Percentiles rank a stretch among this genome's conserved stretches.
phyloP scores from a whole-genome alignment of 2,113 vertebrate genomes.

The Myotis davidii region DNA sequence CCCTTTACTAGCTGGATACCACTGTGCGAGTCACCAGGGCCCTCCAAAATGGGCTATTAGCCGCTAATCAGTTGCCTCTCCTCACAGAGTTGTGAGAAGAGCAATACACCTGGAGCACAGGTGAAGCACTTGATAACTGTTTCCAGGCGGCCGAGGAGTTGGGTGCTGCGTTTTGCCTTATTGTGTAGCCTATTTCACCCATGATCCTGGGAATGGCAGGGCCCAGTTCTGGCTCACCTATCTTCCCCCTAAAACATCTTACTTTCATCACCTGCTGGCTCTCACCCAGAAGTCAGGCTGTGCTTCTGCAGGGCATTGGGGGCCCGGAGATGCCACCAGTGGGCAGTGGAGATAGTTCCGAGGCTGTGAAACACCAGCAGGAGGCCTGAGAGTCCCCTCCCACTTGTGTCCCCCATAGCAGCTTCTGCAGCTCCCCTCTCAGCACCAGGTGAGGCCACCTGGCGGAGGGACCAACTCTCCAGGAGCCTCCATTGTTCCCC shows the following conservation, averaged over 20 bases:
- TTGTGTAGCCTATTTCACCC: background rate
- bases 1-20: no score
- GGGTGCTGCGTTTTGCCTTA: conserved; percentile 26
- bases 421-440: background rate
- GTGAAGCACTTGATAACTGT: background rate
- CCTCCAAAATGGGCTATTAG: background rate
- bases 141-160: background rate
- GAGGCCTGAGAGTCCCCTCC: background rate
- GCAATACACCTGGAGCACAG: background rate
- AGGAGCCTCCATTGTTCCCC: background rate
- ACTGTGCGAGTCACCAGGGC: background rate
- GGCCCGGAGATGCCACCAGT: background rate
- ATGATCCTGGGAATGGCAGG: conserved; percentile 46
- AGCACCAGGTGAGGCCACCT: background rate
- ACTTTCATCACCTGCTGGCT: conserved; percentile 21
- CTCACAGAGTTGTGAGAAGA: background rate
- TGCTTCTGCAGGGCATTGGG: background rate
- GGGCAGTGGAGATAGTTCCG: background rate
- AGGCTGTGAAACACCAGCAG: background rate
- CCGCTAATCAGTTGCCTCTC: background rate
- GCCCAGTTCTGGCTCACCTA: background rate
- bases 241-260: conserved; percentile 4
- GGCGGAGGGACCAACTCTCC: background rate
- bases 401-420: no score
- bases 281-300: background rate